These are phyloP conservation scores for Oncorhynchus mykiss DNA, from an alignment of 2,113 vertebrate species.

Conservation along the genomic window DNA sequence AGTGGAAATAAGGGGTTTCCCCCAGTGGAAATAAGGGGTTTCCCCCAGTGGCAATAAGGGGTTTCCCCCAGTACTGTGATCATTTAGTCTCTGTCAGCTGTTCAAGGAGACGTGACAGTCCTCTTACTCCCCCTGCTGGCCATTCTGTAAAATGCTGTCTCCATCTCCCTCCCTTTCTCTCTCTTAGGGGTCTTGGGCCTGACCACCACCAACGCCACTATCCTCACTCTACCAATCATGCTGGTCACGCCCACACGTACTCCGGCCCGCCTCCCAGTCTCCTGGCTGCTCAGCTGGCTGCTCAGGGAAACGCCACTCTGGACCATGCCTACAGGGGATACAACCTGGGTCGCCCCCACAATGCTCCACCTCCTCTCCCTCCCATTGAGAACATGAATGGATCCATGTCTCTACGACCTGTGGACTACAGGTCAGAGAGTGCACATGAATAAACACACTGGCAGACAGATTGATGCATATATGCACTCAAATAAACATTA, in stretches of 20 bases:
- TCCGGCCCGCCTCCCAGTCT: conserved; percentile 75
- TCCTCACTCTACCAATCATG: conserved; percentile 89
- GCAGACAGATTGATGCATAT: neutral
- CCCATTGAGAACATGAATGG: conserved; percentile 81
- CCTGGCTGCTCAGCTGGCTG: conserved; percentile 76
- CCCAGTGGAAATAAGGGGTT: no score
- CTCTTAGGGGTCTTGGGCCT: conserved; percentile 80
- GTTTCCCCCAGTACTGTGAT: no score
- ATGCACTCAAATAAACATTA: neutral
- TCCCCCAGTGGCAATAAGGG: no score
- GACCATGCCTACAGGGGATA: conserved; percentile 79
- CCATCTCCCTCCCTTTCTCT: neutral
- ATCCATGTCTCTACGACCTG: conserved; percentile 67
- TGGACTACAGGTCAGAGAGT: conserved; percentile 82
- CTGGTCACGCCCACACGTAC: conserved; percentile 80
- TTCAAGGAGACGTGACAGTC: no score
- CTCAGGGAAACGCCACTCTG: conserved; percentile 60
- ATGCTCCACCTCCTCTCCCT: conserved; percentile 88
- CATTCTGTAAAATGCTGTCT: no score
- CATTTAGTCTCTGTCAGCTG: no score
- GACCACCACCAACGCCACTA: conserved; percentile 90
- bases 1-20: no score
- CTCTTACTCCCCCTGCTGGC: no score
- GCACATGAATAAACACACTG: no score
- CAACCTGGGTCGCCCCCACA: conserved; percentile 87